A percentile compares a stretch with the other conserved stretches of the same genome.
Conservation (phyloP, 2,113 vertebrate species). For the Lota lota region DNA sequence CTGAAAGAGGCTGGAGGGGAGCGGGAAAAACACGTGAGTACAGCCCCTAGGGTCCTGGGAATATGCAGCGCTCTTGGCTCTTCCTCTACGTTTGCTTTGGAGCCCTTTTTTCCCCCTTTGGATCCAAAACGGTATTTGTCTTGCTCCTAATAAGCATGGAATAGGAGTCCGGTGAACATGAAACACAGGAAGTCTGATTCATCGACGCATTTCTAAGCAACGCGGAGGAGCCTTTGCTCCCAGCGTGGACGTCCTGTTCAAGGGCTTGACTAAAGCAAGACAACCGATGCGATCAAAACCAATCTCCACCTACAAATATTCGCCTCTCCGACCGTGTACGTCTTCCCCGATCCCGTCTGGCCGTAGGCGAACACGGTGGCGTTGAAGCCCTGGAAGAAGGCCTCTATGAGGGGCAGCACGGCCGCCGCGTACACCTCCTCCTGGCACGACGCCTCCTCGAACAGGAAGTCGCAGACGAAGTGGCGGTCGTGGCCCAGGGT, state of each 20-base stretch:
- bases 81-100: too few relatives aligned
- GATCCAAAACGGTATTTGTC: too few relatives aligned
- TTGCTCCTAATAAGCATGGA: too few relatives aligned
- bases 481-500: slow-evolving; percentile 84
- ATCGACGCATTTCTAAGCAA: too few relatives aligned
- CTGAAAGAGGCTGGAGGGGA: slow-evolving; percentile 81
- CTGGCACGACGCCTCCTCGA: slow-evolving; percentile 81
- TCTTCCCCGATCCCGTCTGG: slow-evolving; percentile 94
- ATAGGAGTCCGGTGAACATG: too few relatives aligned
- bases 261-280: too few relatives aligned
- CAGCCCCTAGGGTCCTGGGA: not conserved
- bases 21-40: not conserved
- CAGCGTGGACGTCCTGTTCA: too few relatives aligned
- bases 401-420: slow-evolving; percentile 86
- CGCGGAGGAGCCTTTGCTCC: too few relatives aligned
- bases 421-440: slow-evolving; percentile 83
- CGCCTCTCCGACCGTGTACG: slow-evolving; percentile 91
- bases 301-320: slow-evolving; percentile 84
- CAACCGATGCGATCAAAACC: not conserved
- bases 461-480: slow-evolving; percentile 82
- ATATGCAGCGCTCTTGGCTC: too few relatives aligned
- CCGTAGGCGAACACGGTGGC: slow-evolving; percentile 93
- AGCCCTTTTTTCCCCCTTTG: too few relatives aligned
- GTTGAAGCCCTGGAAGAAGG: slow-evolving; percentile 93
- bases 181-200: too few relatives aligned